These are phyloP conservation scores for Limnephilus auricula DNA, from an alignment of 2,888 invertebrate species.

Conservation along the genomic window DNA sequence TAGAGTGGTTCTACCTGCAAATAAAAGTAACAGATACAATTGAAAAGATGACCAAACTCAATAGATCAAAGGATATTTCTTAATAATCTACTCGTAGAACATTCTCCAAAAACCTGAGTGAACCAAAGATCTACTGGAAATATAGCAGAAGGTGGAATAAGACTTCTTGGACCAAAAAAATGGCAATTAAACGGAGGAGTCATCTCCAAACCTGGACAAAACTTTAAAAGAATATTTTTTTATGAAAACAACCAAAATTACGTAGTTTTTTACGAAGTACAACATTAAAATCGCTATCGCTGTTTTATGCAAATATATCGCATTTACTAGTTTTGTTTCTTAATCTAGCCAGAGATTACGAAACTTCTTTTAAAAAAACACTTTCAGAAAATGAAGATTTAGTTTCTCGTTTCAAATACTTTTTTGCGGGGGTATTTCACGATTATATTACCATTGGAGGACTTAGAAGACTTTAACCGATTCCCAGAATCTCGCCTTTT, in stretches of 20 bases:
- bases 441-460: conserved; percentile 32
- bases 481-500: conserved; percentile 36
- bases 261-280: neutral
- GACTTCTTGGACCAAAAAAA: neutral
- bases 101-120: too few species aligned
- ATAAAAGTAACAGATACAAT: neutral
- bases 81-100: too few species aligned
- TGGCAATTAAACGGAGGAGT: neutral
- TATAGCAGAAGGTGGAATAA: neutral
- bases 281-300: neutral
- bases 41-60: neutral
- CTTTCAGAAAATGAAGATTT: conserved; percentile 18
- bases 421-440: neutral
- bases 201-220: neutral
- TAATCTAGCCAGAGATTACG: neutral
- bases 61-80: neutral
- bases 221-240: neutral
- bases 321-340: neutral
- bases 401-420: conserved; percentile 6
- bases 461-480: conserved; percentile 41
- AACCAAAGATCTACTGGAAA: too few species aligned
- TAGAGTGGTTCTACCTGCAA: too few species aligned
- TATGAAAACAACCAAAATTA: neutral
- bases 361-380: neutral
- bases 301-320: neutral